Evolutionary conservation across 2,888 invertebrate genomes (phyloP), one percentile per base, ranked within the genome.

Genomic region (Perithous albicinctus): DNA sequence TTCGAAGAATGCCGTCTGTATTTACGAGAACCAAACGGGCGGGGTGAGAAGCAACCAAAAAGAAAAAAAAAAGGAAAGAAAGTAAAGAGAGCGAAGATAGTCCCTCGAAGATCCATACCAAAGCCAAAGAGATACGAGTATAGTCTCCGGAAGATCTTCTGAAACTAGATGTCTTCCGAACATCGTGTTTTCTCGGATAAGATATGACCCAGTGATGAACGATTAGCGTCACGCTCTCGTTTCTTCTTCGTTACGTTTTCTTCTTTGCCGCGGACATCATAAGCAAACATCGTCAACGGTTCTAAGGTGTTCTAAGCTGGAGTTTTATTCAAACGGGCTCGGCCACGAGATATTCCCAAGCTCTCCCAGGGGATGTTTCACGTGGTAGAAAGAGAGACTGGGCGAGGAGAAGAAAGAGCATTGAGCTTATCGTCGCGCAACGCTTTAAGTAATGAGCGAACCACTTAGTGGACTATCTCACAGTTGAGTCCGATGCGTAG

Each of bases 381-480:
- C 64, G 67, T 43, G 18, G 15, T 38, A 63, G 43, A 20, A 51
- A 54, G 56, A 69, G 35, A n/a, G n/a, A n/a, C n/a, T n/a, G n/a
- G n/a, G n/a, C n/a, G n/a, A n/a, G n/a, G n/a, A n/a, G n/a, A 67
- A 74, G 56, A 51, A 59, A 73, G 56, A 43, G 64, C n/a, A n/a
- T n/a, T 32, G 70, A 75, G 63, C 54, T 81, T 81, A 81, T 81
- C 81, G 73, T 63, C 54, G 46, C 26, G 51, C 77, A 69, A 81
- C 69, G 77, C 81, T 78, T 54, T 38, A 48, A 78, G 77, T 78
- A 81, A 77, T 69, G 77, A 73, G 81, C 67, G 81, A 81, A 73
- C 77, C 81, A 81, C 81, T 81, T 81, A 81, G 63, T 73, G 69
- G 69, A 18, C 69, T 77, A 77, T 81, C 81, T 73, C 26, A 29